Conservation (phyloP, 2,113 vertebrate species). For the Rostratula benghalensis region DNA sequence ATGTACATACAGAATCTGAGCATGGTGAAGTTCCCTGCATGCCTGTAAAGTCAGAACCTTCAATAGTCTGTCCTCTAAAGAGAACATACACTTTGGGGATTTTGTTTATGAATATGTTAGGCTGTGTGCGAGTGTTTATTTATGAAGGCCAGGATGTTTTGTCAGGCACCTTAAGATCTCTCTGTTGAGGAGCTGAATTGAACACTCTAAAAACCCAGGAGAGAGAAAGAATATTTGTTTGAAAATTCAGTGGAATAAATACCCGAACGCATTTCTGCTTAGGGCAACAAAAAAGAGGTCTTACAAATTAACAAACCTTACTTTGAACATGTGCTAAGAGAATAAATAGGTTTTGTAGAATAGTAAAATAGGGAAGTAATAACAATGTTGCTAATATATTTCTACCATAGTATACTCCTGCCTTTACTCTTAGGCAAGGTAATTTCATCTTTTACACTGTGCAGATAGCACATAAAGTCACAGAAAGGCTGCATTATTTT, state of each 20-base stretch:
- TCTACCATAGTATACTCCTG: neutral
- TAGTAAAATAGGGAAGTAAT: neutral
- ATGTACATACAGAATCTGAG: neutral
- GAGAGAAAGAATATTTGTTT: neutral
- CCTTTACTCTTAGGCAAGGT: neutral
- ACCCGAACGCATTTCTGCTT: neutral
- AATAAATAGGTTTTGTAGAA: neutral
- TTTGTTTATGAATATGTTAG: neutral
- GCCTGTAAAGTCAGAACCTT: neutral
- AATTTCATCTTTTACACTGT: neutral
- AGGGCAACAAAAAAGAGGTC: neutral
- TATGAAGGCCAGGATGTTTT: neutral
- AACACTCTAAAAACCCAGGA: neutral
- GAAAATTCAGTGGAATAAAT: neutral
- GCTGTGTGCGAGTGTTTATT: neutral
- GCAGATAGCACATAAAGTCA: neutral
- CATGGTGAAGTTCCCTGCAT: accelerated
- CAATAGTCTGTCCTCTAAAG: neutral
- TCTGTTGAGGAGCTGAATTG: neutral
- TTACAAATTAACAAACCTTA: neutral
- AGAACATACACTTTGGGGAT: accelerated
- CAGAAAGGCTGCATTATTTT: neutral
- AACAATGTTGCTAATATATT: neutral
- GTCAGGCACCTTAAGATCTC: neutral
- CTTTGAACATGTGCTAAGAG: neutral